Evolutionary conservation across 2,888 invertebrate genomes (phyloP).

Genomic region (Archaeoteleia sp.): DNA sequence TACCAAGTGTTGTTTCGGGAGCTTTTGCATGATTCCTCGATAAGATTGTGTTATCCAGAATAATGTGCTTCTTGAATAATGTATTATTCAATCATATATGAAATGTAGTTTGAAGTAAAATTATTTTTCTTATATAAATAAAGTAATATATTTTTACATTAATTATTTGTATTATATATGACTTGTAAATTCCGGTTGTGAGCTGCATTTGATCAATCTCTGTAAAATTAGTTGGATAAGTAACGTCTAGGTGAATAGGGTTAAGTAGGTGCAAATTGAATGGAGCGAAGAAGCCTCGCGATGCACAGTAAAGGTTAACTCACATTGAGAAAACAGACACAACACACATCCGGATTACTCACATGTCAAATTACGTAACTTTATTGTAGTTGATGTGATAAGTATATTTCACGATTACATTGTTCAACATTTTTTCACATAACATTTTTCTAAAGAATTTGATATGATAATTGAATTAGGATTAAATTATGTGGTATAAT

Average conservation of each 20-base stretch:
- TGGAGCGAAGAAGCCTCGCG: constrained; percentile 69
- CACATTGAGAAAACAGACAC: constrained; percentile 38
- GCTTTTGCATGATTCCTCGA: too few relatives aligned
- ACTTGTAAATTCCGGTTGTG: constrained; percentile 1
- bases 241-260: constrained; percentile 63
- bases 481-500: too few relatives aligned
- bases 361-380: constrained; percentile 19
- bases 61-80: too few relatives aligned
- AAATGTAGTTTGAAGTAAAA: too few relatives aligned
- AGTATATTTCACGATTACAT: neutral
- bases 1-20: neutral
- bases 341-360: constrained; percentile 31
- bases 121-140: too few relatives aligned
- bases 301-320: constrained; percentile 51
- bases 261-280: constrained; percentile 71
- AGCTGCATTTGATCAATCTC: constrained; percentile 28
- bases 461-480: too few relatives aligned
- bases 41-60: too few relatives aligned
- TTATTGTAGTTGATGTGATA: constrained; percentile 17
- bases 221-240: constrained; percentile 46
- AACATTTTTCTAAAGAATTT: too few relatives aligned
- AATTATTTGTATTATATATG: neutral
- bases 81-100: too few relatives aligned
- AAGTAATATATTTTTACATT: too few relatives aligned
- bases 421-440: too few relatives aligned